Base-by-base conservation (phyloP, 2,888 invertebrate species). In the Oscheius sp. region DNA sequence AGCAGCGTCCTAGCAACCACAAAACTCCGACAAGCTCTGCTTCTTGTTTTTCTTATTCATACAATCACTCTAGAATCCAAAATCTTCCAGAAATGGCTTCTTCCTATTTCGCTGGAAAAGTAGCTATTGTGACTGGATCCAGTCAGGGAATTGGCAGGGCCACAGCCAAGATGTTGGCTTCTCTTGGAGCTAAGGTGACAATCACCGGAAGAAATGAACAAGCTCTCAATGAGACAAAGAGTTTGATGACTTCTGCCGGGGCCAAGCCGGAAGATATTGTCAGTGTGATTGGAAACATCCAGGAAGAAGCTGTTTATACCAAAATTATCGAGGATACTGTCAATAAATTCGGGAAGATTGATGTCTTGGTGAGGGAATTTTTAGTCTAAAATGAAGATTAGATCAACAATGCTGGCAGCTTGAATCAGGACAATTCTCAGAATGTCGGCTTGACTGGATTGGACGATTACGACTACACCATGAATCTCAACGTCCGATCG, bases 101-200 rank as follows among this genome's bases (percentile, higher is more conserved):
- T 34, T 6, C 8, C 12, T 12, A 12, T 34, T 57, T 57, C 31
- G 10, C 25, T 27, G 61, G 27, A n/a, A 39, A 61, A 46, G 61
- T 61, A 23, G 61, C 45, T 10, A 42, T 61, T 61, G 42, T 61
- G 12, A 61, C 61, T 42, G 61, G 73, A n/a, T 74, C 74, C 5
- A 72, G 72, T n/a, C 72, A 65, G 48, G 74, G 72, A 55, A 72
- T 74, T 29, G 74, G 74, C 3, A 48, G 72, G 29, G 70, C 61
- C 12, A 65, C 72, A 0, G 74, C 72, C n/a, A 39, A 63, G 8
- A 50, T 66, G 2, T 72, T 74, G 6, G 74, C 72, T 17, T 37
- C 53, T 25, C 70, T 72, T 46, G 74, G 74, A 6, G 74, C 74
- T n/a, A 70, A 74, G 29, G 64, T 74, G n/a, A 72, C 72, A 0